A percentile compares a stretch with the other conserved stretches of the same genome.
phyloP scores from a whole-genome alignment of 2,888 invertebrate species.

The Polyploca ridens region DNA sequence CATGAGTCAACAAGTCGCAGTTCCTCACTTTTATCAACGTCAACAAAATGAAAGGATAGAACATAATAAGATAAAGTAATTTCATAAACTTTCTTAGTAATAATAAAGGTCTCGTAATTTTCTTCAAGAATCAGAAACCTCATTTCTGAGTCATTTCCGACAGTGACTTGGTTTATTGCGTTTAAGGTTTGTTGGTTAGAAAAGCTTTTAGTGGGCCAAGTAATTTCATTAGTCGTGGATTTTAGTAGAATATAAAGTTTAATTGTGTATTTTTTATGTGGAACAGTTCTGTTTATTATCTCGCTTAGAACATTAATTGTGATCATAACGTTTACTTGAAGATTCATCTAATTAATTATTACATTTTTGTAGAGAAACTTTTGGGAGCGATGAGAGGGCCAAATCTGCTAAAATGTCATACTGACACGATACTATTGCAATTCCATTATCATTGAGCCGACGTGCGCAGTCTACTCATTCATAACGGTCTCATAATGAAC shows the following conservation, averaged over 20 bases:
- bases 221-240: slow-evolving; percentile 1
- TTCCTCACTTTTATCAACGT: background rate
- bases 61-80: background rate
- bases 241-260: background rate
- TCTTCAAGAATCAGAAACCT: background rate
- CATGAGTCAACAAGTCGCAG: background rate
- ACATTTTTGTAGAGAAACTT: too few relatives aligned
- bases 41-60: background rate
- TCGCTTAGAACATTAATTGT: background rate
- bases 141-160: slow-evolving; percentile 3
- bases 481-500: too few relatives aligned
- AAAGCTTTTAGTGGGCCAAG: slow-evolving; percentile 1
- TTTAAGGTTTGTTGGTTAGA: background rate
- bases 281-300: background rate
- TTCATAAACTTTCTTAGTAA: background rate
- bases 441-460: too few relatives aligned
- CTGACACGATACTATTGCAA: too few relatives aligned
- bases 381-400: too few relatives aligned
- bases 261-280: background rate
- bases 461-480: too few relatives aligned
- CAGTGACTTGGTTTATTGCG: background rate
- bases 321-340: background rate
- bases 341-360: background rate
- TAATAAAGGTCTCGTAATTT: background rate
- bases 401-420: too few relatives aligned